These are phyloP conservation scores for Poecilia latipinna DNA, from an alignment of 2,113 vertebrate species.

Conservation along the genomic window DNA sequence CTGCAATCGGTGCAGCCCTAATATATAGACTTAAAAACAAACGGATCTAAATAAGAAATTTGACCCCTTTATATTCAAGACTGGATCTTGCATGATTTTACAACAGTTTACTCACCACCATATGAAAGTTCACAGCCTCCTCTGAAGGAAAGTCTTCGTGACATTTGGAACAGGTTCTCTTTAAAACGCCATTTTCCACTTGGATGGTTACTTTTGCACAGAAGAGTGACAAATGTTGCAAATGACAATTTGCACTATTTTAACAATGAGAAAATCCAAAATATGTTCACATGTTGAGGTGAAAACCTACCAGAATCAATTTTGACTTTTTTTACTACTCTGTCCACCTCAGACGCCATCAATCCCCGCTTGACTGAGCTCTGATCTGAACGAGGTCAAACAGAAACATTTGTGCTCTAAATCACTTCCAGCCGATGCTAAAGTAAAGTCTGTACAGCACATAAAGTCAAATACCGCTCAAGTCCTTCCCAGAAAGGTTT, in stretches of 20 bases:
- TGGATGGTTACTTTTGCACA: constrained; percentile 33
- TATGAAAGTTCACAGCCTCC: constrained; percentile 87
- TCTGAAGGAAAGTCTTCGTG: constrained; percentile 88
- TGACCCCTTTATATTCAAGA: no score
- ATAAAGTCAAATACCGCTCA: constrained; percentile 31
- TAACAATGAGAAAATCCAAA: background rate
- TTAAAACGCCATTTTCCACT: constrained; percentile 87
- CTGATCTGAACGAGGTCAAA: constrained; percentile 60
- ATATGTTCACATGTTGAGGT: rapidly evolving
- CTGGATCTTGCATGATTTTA: background rate
- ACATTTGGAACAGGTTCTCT: constrained; percentile 90
- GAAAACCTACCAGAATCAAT: constrained; percentile 67
- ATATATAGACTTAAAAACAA: background rate
- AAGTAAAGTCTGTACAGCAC: background rate
- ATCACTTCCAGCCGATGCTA: background rate
- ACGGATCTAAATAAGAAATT: background rate
- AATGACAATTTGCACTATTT: background rate
- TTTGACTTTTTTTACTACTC: constrained; percentile 78
- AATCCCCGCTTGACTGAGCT: constrained; percentile 73
- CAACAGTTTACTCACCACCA: constrained; percentile 81
- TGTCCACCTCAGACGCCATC: constrained; percentile 67
- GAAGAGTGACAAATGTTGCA: constrained; percentile 19
- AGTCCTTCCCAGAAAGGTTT: constrained; percentile 25
- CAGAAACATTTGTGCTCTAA: background rate
- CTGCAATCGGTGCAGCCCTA: no score